These are phyloP conservation scores for Rhyacichthys aspro DNA, from an alignment of 2,797 vertebrate genomes.

Conservation along the genomic window DNA sequence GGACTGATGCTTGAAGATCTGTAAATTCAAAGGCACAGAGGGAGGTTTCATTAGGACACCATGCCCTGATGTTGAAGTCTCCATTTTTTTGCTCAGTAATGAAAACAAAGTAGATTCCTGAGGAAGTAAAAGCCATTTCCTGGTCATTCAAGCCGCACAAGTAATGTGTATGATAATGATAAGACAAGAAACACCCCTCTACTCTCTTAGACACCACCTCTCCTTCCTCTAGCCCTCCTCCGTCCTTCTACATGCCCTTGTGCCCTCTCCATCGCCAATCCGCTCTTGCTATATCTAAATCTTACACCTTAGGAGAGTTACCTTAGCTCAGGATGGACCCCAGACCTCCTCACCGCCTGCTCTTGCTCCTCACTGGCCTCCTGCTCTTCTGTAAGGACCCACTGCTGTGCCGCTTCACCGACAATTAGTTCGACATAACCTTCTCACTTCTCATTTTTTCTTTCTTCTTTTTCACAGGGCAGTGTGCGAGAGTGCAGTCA, in stretches of 20 bases:
- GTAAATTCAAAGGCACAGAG: no score
- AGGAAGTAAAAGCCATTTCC: conserved; percentile 69
- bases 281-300: conserved; percentile 15
- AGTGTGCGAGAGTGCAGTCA: conserved; percentile 37
- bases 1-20: background rate
- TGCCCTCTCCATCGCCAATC: conserved; percentile 26
- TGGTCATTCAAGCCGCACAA: conserved; percentile 32
- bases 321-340: conserved; percentile 61
- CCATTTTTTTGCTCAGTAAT: background rate
- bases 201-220: conserved; percentile 49
- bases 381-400: conserved; percentile 62
- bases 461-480: conserved; percentile 42
- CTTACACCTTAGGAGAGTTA: conserved; percentile 14
- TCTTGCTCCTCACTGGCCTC: conserved; percentile 49
- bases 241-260: conserved; percentile 24
- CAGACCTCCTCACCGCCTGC: conserved; percentile 42
- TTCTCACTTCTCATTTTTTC: conserved; percentile 21
- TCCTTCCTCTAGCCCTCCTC: conserved; percentile 40
- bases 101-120: conserved; percentile 29
- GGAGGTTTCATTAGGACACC: background rate
- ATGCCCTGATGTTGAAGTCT: conserved; percentile 9
- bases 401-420: conserved; percentile 4
- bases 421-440: conserved; percentile 17
- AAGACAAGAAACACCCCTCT: conserved; percentile 62
- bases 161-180: conserved; percentile 52